Base-by-base conservation (phyloP, 2,113 vertebrate genomes). In the Hypocryptadius cinnamomeus region DNA sequence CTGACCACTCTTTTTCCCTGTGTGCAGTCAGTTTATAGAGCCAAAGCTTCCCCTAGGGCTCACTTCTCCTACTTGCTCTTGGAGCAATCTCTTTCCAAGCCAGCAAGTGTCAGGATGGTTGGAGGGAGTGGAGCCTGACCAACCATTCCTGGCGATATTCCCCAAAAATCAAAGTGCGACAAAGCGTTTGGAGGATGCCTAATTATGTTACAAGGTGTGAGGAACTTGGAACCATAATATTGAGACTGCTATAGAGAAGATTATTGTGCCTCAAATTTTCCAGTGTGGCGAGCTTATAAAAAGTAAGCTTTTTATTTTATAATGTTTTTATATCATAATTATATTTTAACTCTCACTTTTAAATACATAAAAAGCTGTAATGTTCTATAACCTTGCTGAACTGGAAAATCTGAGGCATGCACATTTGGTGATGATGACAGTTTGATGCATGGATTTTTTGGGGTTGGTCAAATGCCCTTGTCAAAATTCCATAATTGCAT, bases 381-480 rank as follows among this genome's bases (percentile, higher is more conserved):
- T 60, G 60, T 91, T 96, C 85, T 95, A 15, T 86, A 93, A 88
- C 85, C 76, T 85, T 40, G 70, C 87, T 92, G 92, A 93, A 90
- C 93, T 96, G 96, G 94, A 96, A 95, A 96, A 88, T 95, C 80
- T 95, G 95, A 96, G 79, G 87, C 72, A 40, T 64, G 68, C 44
- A 57, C 87, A 5, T 85, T 96, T 71, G 76, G 72, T 23, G 72
- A 83, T 85, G 93, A 85, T 94, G 94, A 94, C 87, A 91, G 90
- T 60, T 95, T 92, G 94, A 94, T 92, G 90, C 92, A 93, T 91
- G 84, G 69, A 65, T 80, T 87, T 96, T 94, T 94, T 72, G 12
- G 64, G 81, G 60, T 94, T 10, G 19, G 57, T 88, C 76, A 68
- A 86, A 84, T 90, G 33, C 82, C 57, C 79, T 63, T 92, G 94